phyloP scores from a whole-genome alignment of 2,888 invertebrate genomes.

The Meliscaeva auricollis region DNA sequence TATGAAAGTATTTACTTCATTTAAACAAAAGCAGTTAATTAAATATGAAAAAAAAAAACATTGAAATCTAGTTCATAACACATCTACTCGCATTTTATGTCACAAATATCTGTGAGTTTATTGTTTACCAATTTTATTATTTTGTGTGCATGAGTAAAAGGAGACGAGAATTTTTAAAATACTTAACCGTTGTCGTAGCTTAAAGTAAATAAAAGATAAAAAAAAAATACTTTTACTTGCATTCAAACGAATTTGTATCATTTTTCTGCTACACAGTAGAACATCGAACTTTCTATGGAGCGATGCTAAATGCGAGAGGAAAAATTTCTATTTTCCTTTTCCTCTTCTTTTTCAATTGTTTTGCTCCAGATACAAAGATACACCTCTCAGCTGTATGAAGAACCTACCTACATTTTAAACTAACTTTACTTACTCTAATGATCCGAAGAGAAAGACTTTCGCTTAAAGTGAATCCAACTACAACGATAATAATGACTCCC shows the following conservation, averaged over 20 bases:
- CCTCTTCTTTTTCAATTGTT: slow-evolving; percentile 26
- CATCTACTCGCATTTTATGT: slow-evolving; percentile 7
- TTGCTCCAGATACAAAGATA: slow-evolving; percentile 50
- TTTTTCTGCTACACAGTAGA: neutral
- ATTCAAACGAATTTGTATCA: slow-evolving; percentile 40
- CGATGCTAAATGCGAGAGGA: slow-evolving; percentile 18
- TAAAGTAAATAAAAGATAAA: slow-evolving; percentile 44
- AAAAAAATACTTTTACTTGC: slow-evolving; percentile 41
- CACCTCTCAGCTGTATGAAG: neutral
- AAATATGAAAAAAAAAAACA: neutral
- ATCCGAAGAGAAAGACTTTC: slow-evolving; percentile 32
- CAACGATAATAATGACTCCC: neutral
- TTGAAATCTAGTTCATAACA: slow-evolving; percentile 35
- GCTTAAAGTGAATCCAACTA: neutral
- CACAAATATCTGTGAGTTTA: slow-evolving; percentile 18
- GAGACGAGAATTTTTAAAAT: neutral
- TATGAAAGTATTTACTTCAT: neutral
- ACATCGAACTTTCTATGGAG: slow-evolving; percentile 46
- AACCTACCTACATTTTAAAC: neutral
- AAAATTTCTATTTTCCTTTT: slow-evolving; percentile 38
- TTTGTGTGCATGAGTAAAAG: slow-evolving; percentile 2
- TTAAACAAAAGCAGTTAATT: neutral
- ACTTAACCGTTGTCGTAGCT: neutral
- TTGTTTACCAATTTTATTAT: slow-evolving; percentile 10
- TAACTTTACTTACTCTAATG: slow-evolving; percentile 4